phyloP scores from a whole-genome alignment of 2,888 invertebrate genomes.

The Rhingia rostrata region DNA sequence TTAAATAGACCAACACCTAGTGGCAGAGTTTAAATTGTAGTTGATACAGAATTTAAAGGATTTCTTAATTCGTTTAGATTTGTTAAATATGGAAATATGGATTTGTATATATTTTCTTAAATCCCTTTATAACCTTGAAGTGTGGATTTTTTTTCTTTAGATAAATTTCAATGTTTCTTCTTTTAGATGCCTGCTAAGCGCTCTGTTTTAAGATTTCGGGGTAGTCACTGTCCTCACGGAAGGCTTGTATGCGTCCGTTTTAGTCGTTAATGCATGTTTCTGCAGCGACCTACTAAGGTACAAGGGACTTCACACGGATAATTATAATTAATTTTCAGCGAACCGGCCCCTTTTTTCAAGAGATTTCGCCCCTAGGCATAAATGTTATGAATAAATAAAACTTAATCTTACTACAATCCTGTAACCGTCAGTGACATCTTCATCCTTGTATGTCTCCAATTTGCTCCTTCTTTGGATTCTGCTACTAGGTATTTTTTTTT shows the following conservation, averaged over 20 bases:
- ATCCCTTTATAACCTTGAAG: no score
- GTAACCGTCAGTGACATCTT: neutral
- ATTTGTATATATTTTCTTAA: neutral
- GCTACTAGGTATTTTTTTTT: no score
- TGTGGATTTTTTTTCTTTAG: neutral
- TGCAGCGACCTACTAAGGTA: conserved; percentile 4
- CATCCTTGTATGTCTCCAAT: neutral
- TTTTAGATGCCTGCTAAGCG: neutral
- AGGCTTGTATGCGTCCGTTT: conserved; percentile 5
- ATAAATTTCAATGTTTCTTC: neutral
- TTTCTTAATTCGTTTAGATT: neutral
- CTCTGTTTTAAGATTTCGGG: neutral
- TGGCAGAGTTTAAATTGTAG: neutral
- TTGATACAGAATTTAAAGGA: neutral
- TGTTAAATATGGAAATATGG: neutral
- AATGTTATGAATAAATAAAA: neutral
- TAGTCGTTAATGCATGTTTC: conserved; percentile 4
- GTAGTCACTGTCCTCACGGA: neutral
- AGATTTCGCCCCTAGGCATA: neutral
- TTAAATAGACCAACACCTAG: neutral
- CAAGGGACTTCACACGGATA: neutral
- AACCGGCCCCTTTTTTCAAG: neutral
- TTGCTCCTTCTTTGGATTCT: no score
- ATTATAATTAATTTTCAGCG: neutral
- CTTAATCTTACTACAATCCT: neutral